Conservation (phyloP, 2,113 vertebrate species). For the Podiceps cristatus region DNA sequence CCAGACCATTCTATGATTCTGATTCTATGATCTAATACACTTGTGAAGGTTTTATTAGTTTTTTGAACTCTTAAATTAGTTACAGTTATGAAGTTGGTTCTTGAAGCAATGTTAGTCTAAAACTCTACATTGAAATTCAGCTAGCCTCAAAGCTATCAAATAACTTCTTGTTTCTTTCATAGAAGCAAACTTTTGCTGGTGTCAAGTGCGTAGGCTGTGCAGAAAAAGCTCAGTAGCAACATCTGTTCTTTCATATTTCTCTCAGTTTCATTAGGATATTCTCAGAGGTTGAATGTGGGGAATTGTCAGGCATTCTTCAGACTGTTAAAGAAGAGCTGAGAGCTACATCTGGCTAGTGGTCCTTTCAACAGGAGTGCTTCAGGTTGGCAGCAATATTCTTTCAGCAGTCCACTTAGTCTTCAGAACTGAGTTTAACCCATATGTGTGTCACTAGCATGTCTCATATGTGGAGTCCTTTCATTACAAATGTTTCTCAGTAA, state of each 20-base stretch:
- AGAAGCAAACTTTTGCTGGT: not conserved
- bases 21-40: no score
- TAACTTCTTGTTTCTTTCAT: not conserved
- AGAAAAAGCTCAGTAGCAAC: not conserved
- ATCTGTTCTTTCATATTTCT: not conserved
- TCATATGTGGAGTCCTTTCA: not conserved
- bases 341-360: not conserved
- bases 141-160: not conserved
- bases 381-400: not conserved
- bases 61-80: not conserved
- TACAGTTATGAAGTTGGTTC: not conserved
- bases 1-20: no score
- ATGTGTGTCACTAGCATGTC: not conserved
- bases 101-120: not conserved
- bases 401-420: not conserved
- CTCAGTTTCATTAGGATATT: not conserved
- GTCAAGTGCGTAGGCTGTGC: not conserved
- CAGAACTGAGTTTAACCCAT: not conserved
- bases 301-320: not conserved
- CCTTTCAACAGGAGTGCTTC: not conserved
- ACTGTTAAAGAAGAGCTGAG: not conserved
- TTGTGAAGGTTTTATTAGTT: not conserved
- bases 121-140: not conserved
- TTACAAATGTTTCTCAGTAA: not conserved
- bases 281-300: not conserved